Conservation (phyloP, 2,113 vertebrate species). For the Cyanoliseus patagonus region DNA sequence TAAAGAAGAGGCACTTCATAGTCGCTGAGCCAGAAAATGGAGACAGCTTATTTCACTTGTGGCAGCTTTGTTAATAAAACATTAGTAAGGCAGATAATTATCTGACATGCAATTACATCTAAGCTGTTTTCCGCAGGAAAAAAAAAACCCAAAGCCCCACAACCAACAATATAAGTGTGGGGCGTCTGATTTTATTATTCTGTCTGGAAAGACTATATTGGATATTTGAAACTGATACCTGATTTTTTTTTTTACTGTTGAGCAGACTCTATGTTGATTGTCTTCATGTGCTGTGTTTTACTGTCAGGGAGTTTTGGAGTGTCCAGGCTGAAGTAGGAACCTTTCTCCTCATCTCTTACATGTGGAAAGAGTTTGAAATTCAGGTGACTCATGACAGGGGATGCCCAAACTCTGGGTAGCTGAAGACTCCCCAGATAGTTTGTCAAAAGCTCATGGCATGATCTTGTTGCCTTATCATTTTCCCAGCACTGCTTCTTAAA, state of each 20-base stretch:
- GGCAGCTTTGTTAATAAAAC: constrained; percentile 64
- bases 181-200: background rate
- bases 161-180: background rate
- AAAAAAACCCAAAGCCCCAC: background rate
- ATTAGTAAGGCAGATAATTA: constrained; percentile 61
- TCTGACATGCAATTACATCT: constrained; percentile 36
- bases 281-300: background rate
- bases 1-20: constrained; percentile 57
- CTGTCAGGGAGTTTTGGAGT: background rate
- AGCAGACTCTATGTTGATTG: background rate
- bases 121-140: background rate
- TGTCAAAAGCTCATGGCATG: background rate
- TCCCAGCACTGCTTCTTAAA: background rate
- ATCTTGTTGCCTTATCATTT: background rate
- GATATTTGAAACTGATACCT: background rate
- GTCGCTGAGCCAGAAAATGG: constrained; percentile 44
- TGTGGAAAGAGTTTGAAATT: background rate
- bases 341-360: background rate
- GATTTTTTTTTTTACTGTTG: background rate
- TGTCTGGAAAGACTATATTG: background rate
- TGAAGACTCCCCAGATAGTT: background rate
- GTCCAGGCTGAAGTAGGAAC: background rate
- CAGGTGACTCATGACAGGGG: background rate
- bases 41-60: constrained; percentile 43
- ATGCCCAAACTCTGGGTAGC: background rate